Percentiles rank a stretch among this genome's conserved stretches.
phyloP scores from a whole-genome alignment of 2,888 invertebrate species.

The Tyria jacobaeae region DNA sequence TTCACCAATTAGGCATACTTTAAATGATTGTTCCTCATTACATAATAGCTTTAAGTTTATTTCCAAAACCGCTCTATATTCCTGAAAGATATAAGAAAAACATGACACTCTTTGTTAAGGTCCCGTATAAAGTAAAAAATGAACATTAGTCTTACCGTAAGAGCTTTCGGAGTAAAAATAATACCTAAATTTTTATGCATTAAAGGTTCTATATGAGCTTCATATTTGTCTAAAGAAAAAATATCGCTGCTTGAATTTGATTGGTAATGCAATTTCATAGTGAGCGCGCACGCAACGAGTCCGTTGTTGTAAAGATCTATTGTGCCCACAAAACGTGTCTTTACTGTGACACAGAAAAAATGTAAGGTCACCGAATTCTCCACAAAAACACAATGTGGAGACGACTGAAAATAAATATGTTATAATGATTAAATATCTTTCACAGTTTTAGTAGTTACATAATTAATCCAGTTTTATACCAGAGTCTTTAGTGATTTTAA shows the following conservation, averaged over 20 bases:
- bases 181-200: constrained; percentile 75
- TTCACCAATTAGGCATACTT: constrained; percentile 79
- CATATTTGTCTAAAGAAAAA: constrained; percentile 77
- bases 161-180: constrained; percentile 74
- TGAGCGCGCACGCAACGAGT: constrained; percentile 73
- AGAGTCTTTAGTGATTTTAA: no score
- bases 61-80: constrained; percentile 79
- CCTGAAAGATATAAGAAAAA: constrained; percentile 55
- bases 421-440: background rate
- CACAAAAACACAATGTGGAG: constrained; percentile 78
- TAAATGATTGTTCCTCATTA: constrained; percentile 73
- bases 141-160: constrained; percentile 59
- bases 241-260: constrained; percentile 66
- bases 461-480: no score
- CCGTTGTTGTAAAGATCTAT: constrained; percentile 81
- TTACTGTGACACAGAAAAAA: constrained; percentile 76
- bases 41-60: constrained; percentile 75
- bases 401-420: constrained; percentile 63
- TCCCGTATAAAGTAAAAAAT: background rate
- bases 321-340: constrained; percentile 64
- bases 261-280: constrained; percentile 75
- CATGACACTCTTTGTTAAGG: background rate
- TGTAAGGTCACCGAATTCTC: constrained; percentile 78
- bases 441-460: no score
- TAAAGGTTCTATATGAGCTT: constrained; percentile 77